Evolutionary conservation across 2,888 invertebrate species (phyloP).

Genomic region (Tribolium freemani): DNA sequence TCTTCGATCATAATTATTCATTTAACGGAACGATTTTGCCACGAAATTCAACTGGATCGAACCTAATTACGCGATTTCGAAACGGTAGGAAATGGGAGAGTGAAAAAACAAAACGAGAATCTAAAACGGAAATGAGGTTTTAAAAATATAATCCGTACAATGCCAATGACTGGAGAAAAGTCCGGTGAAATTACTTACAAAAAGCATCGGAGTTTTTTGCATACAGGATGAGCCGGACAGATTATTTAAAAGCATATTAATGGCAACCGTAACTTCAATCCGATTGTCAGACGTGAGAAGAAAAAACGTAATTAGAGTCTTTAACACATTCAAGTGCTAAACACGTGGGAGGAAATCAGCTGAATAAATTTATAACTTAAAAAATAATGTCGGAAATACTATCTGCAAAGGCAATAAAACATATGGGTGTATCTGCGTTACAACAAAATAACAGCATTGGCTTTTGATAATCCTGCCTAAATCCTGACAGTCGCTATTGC

Average conservation of each 20-base stretch:
- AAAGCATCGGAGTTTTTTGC: conserved; percentile 27
- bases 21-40: neutral
- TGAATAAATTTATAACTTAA: too few relatives aligned
- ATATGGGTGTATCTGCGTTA: too few relatives aligned
- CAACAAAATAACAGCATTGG: too few relatives aligned
- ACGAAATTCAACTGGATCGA: conserved; percentile 18
- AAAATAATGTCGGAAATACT: too few relatives aligned
- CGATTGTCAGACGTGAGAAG: conserved; percentile 14
- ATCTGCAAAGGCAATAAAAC: too few relatives aligned
- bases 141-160: conserved; percentile 32
- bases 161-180: conserved; percentile 6
- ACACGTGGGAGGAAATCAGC: too few relatives aligned
- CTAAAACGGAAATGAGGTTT: conserved; percentile 27
- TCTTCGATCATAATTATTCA: conserved; percentile 6
- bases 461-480: too few relatives aligned
- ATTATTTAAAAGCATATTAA: conserved; percentile 7
- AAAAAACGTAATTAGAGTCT: conserved; percentile 10
- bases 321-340: too few relatives aligned
- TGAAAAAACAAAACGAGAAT: conserved; percentile 17
- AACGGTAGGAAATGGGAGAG: conserved; percentile 23
- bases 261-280: conserved; percentile 21
- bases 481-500: too few relatives aligned
- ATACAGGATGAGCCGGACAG: conserved; percentile 28
- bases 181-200: conserved; percentile 22
- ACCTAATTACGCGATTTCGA: conserved; percentile 25